Conservation (phyloP, 2,888 invertebrate species). For the Agonum fuliginosum region DNA sequence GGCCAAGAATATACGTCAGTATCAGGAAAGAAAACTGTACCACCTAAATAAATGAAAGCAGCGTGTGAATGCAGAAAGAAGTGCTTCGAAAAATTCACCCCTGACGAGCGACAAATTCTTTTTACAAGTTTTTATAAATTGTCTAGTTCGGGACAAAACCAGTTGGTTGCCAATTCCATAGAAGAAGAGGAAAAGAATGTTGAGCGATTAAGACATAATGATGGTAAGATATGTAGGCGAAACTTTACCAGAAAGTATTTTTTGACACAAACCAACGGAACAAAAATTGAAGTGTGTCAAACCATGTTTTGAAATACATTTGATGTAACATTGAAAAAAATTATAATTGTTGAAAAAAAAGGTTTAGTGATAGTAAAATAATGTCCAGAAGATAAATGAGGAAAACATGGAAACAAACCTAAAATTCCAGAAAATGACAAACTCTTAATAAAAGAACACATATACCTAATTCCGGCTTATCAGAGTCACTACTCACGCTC, state of each 20-base stretch:
- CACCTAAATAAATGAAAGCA: too few relatives aligned
- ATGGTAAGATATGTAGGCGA: not conserved
- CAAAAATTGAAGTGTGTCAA: not conserved
- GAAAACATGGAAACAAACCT: conserved; percentile 36
- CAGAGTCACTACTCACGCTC: too few relatives aligned
- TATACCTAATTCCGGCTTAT: conserved; percentile 44
- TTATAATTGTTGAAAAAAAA: conserved; percentile 48
- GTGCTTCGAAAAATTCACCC: too few relatives aligned
- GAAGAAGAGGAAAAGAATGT: not conserved
- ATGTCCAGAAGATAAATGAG: conserved; percentile 40
- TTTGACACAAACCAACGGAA: not conserved
- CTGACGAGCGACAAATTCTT: too few relatives aligned
- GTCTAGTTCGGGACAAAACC: not conserved
- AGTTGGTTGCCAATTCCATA: not conserved
- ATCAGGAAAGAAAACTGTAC: too few relatives aligned
- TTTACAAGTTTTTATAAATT: not conserved
- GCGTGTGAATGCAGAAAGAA: too few relatives aligned
- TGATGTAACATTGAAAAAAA: conserved; percentile 1
- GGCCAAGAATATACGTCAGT: too few relatives aligned
- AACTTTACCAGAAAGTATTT: conserved; percentile 2
- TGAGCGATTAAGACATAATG: not conserved
- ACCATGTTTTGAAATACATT: not conserved
- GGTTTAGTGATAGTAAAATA: conserved; percentile 26
- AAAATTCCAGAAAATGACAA: conserved; percentile 23
- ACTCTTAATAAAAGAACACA: conserved; percentile 8